Evolutionary conservation across 1,140 invertebrate genomes (phyloP).

Genomic region (Aphidius gifuensis): DNA sequence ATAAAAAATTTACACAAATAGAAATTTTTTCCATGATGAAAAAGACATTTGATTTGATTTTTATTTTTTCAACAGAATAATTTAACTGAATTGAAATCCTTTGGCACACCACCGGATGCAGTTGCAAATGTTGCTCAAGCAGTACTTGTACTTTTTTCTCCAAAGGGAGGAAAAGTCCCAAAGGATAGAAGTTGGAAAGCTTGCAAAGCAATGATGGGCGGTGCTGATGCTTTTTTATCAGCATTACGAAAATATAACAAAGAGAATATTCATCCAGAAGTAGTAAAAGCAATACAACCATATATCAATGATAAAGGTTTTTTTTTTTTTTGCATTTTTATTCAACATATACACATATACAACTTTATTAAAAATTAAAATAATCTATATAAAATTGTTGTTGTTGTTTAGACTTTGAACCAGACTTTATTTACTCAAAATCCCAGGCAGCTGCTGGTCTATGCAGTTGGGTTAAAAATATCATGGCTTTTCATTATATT

Average conservation of each 20-base stretch:
- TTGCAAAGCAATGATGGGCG: slow-evolving; percentile 81
- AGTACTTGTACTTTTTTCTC: slow-evolving; percentile 81
- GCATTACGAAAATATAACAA: slow-evolving; percentile 88
- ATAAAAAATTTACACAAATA: too few relatives aligned
- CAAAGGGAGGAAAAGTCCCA: slow-evolving; percentile 84
- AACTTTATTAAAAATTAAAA: background rate
- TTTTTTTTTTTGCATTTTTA: background rate
- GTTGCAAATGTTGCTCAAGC: slow-evolving; percentile 84
- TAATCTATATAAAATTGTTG: background rate
- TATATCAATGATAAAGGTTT: slow-evolving; percentile 53
- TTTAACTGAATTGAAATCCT: slow-evolving; percentile 91
- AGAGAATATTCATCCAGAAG: slow-evolving; percentile 87
- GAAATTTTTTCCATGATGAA: slow-evolving; percentile 1
- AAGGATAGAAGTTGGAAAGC: slow-evolving; percentile 93
- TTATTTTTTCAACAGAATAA: slow-evolving; percentile 60
- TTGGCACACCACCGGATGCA: slow-evolving; percentile 77
- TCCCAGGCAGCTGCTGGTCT: slow-evolving; percentile 87
- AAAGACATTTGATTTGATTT: slow-evolving; percentile 20
- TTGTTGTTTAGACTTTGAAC: slow-evolving; percentile 67
- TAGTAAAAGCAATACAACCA: slow-evolving; percentile 70
- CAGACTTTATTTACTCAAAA: slow-evolving; percentile 80
- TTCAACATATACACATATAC: background rate
- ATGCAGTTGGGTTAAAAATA: slow-evolving; percentile 93
- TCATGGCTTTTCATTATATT: slow-evolving; percentile 86
- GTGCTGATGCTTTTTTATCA: slow-evolving; percentile 82